Percentiles rank a stretch among this genome's conserved stretches.
These are phyloP conservation scores for Rhyacophila brunnea DNA, from an alignment of 1,140 invertebrate genomes.

Conservation along the genomic window DNA sequence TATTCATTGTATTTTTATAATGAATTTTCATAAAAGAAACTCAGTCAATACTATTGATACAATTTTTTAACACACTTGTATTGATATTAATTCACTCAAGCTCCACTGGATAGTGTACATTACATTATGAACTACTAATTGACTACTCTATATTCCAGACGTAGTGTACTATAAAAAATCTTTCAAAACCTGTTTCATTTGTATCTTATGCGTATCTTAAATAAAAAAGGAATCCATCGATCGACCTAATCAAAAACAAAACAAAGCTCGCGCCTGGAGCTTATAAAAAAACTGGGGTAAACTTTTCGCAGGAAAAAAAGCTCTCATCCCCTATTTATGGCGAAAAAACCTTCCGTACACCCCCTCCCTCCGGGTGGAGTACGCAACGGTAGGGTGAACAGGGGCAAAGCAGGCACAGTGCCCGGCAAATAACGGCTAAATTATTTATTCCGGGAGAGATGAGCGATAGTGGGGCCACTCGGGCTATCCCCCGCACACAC, in stretches of 20 bases:
- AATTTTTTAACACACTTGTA: too few relatives aligned
- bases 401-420: slow-evolving; percentile 10
- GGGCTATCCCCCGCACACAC: slow-evolving; percentile 9
- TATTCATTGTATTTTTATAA: too few relatives aligned
- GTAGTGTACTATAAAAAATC: too few relatives aligned
- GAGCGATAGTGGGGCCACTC: slow-evolving; percentile 34
- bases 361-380: background rate
- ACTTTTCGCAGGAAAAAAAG: slow-evolving; percentile 27
- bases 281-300: slow-evolving; percentile 32
- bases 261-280: background rate
- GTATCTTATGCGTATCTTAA: too few relatives aligned
- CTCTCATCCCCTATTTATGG: slow-evolving; percentile 18
- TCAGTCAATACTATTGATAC: too few relatives aligned
- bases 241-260: slow-evolving; percentile 22
- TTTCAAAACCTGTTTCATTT: too few relatives aligned
- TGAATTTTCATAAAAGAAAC: too few relatives aligned
- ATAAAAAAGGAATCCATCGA: slow-evolving; percentile 15
- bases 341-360: background rate
- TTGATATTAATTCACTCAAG: too few relatives aligned
- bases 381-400: background rate
- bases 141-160: too few relatives aligned
- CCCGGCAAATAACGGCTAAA: slow-evolving; percentile 35
- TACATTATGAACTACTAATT: too few relatives aligned
- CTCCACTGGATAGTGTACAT: too few relatives aligned
- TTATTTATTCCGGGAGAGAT: slow-evolving; percentile 37